phyloP scores from a whole-genome alignment of 2,113 vertebrate genomes.

The Montifringilla adamsi region DNA sequence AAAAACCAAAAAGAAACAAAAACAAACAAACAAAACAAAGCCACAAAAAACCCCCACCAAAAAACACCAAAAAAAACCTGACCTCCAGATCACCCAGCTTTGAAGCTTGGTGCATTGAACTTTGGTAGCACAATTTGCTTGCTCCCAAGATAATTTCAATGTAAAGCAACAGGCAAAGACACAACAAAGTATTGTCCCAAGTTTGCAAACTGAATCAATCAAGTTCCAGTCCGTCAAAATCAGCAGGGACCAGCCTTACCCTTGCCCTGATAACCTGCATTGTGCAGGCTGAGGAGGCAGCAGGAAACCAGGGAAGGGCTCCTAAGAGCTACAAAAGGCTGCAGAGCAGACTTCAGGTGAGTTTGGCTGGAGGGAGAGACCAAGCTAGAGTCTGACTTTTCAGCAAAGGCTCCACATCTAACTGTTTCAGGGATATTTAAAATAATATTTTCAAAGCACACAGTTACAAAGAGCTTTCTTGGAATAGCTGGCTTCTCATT shows the following conservation, averaged over 20 bases:
- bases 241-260: neutral
- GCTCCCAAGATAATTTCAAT: neutral
- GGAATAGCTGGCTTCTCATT: neutral
- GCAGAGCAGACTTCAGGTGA: neutral
- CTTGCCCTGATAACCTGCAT: neutral
- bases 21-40: neutral
- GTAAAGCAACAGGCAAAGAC: neutral
- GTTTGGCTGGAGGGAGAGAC: neutral
- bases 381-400: neutral
- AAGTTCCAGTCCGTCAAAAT: neutral
- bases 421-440: neutral
- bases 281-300: neutral
- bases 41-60: neutral
- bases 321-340: neutral
- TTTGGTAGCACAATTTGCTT: neutral
- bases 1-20: neutral
- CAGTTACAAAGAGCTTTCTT: neutral
- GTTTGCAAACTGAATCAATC: neutral
- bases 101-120: neutral
- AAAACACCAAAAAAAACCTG: neutral
- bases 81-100: conserved; percentile 14
- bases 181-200: neutral
- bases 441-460: neutral
- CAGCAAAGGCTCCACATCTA: neutral
- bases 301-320: neutral